Percentiles rank a stretch among this genome's conserved stretches.
phyloP scores from a whole-genome alignment of 2,113 vertebrate species.

The Catagonus wagneri region DNA sequence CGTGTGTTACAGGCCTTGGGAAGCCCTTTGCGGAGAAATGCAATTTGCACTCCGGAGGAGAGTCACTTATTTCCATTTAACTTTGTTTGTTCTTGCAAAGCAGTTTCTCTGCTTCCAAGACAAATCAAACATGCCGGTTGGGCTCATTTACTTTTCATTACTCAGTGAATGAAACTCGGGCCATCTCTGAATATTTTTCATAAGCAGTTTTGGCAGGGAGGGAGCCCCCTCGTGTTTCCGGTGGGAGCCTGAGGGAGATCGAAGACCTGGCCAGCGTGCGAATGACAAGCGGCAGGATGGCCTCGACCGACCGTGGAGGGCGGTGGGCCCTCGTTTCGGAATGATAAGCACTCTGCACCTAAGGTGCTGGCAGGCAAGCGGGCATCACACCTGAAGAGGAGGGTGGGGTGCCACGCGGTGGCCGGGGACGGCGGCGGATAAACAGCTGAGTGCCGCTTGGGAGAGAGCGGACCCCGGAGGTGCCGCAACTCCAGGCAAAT shows the following conservation, averaged over 20 bases:
- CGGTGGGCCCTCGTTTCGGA: slow-evolving; percentile 50
- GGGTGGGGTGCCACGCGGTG: fast-evolving
- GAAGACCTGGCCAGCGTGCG: slow-evolving; percentile 66
- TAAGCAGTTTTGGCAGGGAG: slow-evolving; percentile 81
- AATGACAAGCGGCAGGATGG: slow-evolving; percentile 65
- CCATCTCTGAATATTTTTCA: slow-evolving; percentile 85
- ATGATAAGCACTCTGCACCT: fast-evolving
- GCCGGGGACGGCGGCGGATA: no score
- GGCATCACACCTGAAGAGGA: fast-evolving
- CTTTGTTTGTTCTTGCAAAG: slow-evolving; percentile 77
- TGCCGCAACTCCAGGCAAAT: fast-evolving
- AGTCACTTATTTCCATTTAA: slow-evolving; percentile 71
- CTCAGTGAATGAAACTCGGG: slow-evolving; percentile 84
- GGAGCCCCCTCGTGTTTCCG: slow-evolving; percentile 59
- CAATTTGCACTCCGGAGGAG: not conserved
- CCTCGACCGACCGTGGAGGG: not conserved
- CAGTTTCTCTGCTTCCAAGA: slow-evolving; percentile 64
- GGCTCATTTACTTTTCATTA: slow-evolving; percentile 86
- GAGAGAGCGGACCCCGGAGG: not conserved
- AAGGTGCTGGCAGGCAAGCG: fast-evolving
- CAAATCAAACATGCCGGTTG: slow-evolving; percentile 79
- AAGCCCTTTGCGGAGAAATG: not conserved
- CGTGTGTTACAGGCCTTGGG: no score
- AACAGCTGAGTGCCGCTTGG: fast-evolving
- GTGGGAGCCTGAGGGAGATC: slow-evolving; percentile 62